phyloP scores from a whole-genome alignment of 2,888 invertebrate species.

The Drosophila aldrichi region DNA sequence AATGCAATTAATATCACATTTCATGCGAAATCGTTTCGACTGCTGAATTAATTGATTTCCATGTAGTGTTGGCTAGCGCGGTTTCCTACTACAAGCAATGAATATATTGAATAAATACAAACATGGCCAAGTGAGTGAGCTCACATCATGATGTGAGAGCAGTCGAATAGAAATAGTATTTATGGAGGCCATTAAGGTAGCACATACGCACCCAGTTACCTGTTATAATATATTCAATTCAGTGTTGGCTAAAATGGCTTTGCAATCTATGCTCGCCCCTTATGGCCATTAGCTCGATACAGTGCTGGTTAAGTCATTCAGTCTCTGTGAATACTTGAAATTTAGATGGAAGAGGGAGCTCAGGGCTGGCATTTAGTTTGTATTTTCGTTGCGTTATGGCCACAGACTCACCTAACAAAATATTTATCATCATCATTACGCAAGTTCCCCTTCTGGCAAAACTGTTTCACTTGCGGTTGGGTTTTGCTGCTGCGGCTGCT shows the following conservation, averaged over 20 bases:
- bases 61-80: not conserved
- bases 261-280: not conserved
- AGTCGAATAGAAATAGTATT: not conserved
- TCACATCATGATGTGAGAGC: not conserved
- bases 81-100: not conserved
- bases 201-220: not conserved
- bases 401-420: constrained; percentile 15
- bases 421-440: constrained; percentile 35
- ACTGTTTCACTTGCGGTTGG: constrained; percentile 49
- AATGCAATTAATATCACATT: constrained; percentile 46
- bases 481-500: constrained; percentile 29
- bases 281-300: not conserved
- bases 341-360: not conserved
- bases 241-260: not conserved
- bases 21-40: constrained; percentile 10
- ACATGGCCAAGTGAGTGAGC: not conserved
- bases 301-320: not conserved
- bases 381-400: not conserved
- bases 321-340: not conserved
- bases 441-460: constrained; percentile 26
- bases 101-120: constrained; percentile 4
- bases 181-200: not conserved
- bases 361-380: not conserved
- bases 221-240: not conserved
- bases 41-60: constrained; percentile 26